A percentile compares a stretch with the other conserved stretches of the same genome.
Conservation (phyloP, 2,113 vertebrate species). For the Triplophysa dalaica region DNA sequence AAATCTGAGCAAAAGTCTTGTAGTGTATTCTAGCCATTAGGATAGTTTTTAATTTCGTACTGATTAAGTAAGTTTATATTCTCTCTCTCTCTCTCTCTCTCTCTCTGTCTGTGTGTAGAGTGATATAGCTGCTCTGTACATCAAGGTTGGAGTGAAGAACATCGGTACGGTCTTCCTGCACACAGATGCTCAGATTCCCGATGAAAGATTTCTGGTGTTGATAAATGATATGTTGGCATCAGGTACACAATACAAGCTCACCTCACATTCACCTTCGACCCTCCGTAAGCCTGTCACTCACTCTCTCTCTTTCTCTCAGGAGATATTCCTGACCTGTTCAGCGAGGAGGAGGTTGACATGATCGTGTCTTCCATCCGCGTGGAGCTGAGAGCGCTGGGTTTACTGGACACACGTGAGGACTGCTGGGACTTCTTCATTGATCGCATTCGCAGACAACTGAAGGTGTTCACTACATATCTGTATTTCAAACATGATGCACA, state of each 20-base stretch:
- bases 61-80: no score
- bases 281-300: neutral
- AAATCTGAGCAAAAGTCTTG: no score
- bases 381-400: slow-evolving; percentile 72
- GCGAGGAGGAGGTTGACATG: slow-evolving; percentile 71
- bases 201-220: slow-evolving; percentile 75
- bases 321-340: slow-evolving; percentile 75
- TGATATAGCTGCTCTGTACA: slow-evolving; percentile 78
- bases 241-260: slow-evolving; percentile 55
- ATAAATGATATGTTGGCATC: slow-evolving; percentile 76
- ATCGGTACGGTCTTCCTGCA: slow-evolving; percentile 73
- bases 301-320: slow-evolving; percentile 54
- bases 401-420: slow-evolving; percentile 76
- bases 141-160: slow-evolving; percentile 78
- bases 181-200: slow-evolving; percentile 71
- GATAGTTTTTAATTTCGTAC: no score
- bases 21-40: no score
- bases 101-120: slow-evolving; percentile 61
- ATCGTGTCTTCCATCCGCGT: slow-evolving; percentile 72
- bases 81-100: neutral
- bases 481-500: neutral
- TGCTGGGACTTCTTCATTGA: slow-evolving; percentile 79
- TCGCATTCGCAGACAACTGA: slow-evolving; percentile 77
- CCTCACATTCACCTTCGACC: neutral
- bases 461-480: slow-evolving; percentile 56